Percentiles rank a stretch among this genome's conserved stretches.
phyloP scores from a whole-genome alignment of 2,797 vertebrate genomes.

The Sandelia bainsii region DNA sequence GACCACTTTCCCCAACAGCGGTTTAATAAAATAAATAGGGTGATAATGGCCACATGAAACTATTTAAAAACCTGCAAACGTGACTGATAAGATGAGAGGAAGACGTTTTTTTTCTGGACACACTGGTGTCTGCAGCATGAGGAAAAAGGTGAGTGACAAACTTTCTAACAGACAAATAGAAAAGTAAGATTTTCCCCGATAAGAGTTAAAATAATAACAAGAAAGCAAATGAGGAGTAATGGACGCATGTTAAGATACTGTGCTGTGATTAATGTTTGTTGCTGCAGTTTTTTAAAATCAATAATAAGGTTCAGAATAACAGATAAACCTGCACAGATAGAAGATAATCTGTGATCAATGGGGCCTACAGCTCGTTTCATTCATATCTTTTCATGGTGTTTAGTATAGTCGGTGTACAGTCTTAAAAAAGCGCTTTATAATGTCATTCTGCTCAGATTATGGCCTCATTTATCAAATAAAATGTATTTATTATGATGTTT shows the following conservation, averaged over 20 bases:
- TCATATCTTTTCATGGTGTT: too few relatives aligned
- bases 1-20: neutral
- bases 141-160: constrained; percentile 27
- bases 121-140: neutral
- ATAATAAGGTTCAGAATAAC: neutral
- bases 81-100: neutral
- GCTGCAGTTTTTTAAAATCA: neutral
- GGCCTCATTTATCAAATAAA: neutral
- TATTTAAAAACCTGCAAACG: neutral
- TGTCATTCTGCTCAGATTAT: neutral
- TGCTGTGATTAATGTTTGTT: neutral
- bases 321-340: neutral
- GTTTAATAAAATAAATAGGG: neutral
- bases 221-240: neutral
- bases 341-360: neutral
- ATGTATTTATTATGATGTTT: neutral
- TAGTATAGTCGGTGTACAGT: too few relatives aligned
- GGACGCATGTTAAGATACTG: neutral
- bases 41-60: neutral
- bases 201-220: too few relatives aligned
- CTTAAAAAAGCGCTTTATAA: neutral
- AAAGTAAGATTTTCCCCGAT: neutral
- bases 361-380: too few relatives aligned
- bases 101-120: neutral
- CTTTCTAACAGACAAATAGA: neutral